Evolutionary conservation across 2,888 invertebrate genomes (phyloP).

Genomic region (Rhodophaea formosa): DNA sequence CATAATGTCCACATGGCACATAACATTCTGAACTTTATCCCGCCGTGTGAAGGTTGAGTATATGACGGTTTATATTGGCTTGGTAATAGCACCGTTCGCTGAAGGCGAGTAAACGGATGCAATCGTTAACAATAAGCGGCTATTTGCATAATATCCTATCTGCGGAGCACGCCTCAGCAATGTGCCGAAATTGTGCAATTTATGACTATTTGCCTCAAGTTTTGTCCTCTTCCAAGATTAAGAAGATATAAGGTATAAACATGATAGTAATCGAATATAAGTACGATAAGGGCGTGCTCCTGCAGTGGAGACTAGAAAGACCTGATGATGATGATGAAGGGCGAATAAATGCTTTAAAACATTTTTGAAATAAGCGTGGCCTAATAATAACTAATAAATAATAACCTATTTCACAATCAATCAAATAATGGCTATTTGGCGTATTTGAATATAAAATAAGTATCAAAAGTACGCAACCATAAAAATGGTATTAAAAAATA

Average conservation of each 20-base stretch:
- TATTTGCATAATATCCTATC: slow-evolving; percentile 53
- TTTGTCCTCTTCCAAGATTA: neutral
- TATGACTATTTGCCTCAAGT: neutral
- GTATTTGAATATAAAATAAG: too few species aligned
- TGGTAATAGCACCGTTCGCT: slow-evolving; percentile 48
- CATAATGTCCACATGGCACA: neutral
- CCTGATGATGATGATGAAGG: too few species aligned
- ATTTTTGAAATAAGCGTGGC: too few species aligned
- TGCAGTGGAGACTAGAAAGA: too few species aligned
- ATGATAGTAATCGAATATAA: too few species aligned
- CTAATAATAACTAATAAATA: too few species aligned
- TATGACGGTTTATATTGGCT: neutral
- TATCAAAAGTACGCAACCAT: too few species aligned
- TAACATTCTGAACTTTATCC: slow-evolving; percentile 18
- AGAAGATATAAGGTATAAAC: neutral
- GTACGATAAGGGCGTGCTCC: too few species aligned
- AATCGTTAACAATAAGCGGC: slow-evolving; percentile 46
- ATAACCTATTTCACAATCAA: too few species aligned
- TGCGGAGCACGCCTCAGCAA: neutral
- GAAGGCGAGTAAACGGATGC: slow-evolving; percentile 51
- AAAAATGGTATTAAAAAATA: too few species aligned
- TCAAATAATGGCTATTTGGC: too few species aligned
- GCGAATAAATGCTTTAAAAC: too few species aligned
- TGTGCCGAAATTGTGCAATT: slow-evolving; percentile 14
- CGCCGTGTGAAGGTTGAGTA: neutral